phyloP scores from a whole-genome alignment of 2,888 invertebrate species.

The Sinhomidia bicolor region DNA sequence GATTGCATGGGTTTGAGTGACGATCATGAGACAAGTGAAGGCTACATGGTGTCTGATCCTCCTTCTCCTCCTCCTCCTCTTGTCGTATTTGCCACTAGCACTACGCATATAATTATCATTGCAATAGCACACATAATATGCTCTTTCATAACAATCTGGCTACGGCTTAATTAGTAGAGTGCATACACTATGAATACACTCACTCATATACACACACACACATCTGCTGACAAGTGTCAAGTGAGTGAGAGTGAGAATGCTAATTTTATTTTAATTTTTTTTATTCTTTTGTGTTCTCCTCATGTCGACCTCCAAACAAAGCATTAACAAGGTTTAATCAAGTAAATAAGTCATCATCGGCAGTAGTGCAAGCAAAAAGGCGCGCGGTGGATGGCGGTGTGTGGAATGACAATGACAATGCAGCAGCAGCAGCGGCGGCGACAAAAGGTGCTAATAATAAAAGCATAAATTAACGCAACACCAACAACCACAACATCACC shows the following conservation, averaged over 20 bases:
- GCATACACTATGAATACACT: no score
- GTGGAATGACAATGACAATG: neutral
- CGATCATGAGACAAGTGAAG: no score
- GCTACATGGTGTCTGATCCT: slow-evolving; percentile 24
- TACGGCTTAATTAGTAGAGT: slow-evolving; percentile 9
- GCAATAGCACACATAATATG: neutral
- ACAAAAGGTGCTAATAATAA: neutral
- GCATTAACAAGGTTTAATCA: slow-evolving; percentile 25
- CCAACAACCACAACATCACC: no score
- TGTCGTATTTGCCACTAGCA: neutral
- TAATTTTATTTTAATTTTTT: neutral
- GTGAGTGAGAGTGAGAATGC: neutral
- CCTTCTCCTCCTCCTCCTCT: neutral
- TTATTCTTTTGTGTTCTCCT: neutral
- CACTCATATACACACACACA: no score
- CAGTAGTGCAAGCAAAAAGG: neutral
- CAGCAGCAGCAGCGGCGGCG: no score
- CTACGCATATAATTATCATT: neutral
- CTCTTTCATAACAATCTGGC: neutral
- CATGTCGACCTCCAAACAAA: slow-evolving; percentile 3
- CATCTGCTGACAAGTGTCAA: neutral
- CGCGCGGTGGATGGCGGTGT: no score
- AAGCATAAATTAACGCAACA: no score
- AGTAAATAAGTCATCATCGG: slow-evolving; percentile 9
- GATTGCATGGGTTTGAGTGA: no score